Evolutionary conservation across 2,888 invertebrate species (phyloP), one percentile per base, ranked within the genome.

Genomic region (Endomychus coccineus): DNA sequence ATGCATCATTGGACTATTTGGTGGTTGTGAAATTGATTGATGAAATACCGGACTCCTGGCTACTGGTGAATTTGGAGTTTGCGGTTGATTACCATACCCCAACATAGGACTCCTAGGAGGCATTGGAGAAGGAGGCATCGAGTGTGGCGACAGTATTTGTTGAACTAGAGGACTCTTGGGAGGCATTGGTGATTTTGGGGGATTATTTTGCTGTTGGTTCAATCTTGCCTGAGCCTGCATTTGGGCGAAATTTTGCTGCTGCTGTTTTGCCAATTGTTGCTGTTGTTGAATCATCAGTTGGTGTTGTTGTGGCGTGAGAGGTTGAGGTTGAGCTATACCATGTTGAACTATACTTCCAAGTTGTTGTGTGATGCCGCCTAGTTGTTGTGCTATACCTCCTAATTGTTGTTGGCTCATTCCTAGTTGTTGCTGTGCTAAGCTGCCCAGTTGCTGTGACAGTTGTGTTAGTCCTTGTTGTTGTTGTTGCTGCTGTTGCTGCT

Each of bases 21-120:
- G 69, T 4, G 70, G 70, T 43, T 61, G 60, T 25, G 47, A 46
- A 61, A 68, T 32, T 27, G 49, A 51, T 55, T 64, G 50, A 43
- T 72, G 70, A 42, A 74, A 69, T 46, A 70, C 73, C n/a, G 74
- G 75, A 22, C 75, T 74, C 17, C 75, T 66, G 2, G 74, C 62
- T 45, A 74, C 66, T 2, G 78, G 78, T 1, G 77, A 77, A 27
- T 70, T 66, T 1, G 77, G 75, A 39, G 74, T 73, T 31, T 55
- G 59, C 40, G 73, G 74, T 30, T 55, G 58, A 16, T 52, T 50
- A 34, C 41, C 36, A 34, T 43, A 50, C 17, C 42, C 29, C 28
- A 65, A 45, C 60, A 66, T 61, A 1, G 67, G 66, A 48, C 68
- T 68, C 42, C 66, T 62, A 17, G 65, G 65, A 5, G 68, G 64